Evolutionary conservation across 2,797 vertebrate species (phyloP).

Genomic region (Acanthurus leucopareius): DNA sequence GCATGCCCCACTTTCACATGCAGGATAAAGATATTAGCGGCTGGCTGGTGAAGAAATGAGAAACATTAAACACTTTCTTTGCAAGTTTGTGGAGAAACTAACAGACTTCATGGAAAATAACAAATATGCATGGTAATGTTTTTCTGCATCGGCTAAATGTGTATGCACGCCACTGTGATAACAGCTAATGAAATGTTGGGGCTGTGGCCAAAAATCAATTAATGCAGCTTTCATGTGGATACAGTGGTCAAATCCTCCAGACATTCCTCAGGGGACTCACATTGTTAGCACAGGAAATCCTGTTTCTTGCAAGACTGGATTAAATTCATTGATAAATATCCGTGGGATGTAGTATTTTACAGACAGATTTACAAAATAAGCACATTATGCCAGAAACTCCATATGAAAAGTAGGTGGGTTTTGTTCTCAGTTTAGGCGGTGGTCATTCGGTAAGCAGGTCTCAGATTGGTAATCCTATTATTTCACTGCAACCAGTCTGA

Average conservation of each 20-base stretch:
- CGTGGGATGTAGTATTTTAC: conserved; percentile 21
- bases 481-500: conserved; percentile 13
- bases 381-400: conserved; percentile 42
- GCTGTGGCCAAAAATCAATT: conserved; percentile 38
- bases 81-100: no score
- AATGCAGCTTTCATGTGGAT: conserved; percentile 32
- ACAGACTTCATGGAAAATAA: not conserved
- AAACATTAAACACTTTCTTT: no score
- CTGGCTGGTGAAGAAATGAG: no score
- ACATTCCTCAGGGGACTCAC: conserved; percentile 27
- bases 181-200: not conserved
- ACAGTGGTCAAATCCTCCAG: conserved; percentile 8
- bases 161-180: not conserved
- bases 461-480: conserved; percentile 53
- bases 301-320: conserved; percentile 26
- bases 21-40: no score
- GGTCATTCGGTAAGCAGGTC: conserved; percentile 19
- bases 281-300: conserved; percentile 57
- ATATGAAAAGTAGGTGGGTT: not conserved
- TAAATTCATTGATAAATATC: conserved; percentile 44
- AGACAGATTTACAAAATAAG: conserved; percentile 58
- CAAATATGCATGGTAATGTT: not conserved
- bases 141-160: not conserved
- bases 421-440: conserved; percentile 16
- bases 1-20: no score